Evolutionary conservation across 2,888 invertebrate species (phyloP).

Genomic region (Watsonalla binaria): DNA sequence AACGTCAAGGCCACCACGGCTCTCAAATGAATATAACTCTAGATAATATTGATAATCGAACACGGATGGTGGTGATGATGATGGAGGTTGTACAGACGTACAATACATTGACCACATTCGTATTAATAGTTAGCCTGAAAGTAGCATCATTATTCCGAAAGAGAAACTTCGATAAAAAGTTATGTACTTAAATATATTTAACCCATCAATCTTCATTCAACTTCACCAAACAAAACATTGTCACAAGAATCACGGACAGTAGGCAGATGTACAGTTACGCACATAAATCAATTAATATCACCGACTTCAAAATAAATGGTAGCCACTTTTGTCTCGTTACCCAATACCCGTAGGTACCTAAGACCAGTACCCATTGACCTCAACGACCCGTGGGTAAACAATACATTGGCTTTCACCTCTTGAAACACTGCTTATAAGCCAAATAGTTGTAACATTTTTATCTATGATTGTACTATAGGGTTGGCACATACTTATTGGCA

Average conservation of each 20-base stretch:
- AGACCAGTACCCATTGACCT: conserved; percentile 4
- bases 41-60: too few species aligned
- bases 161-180: too few species aligned
- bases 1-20: too few species aligned
- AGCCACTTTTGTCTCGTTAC: conserved; percentile 1
- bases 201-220: too few species aligned
- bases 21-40: too few species aligned
- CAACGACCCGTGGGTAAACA: conserved; percentile 31
- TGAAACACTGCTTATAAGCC: not conserved
- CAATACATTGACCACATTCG: too few species aligned
- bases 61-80: too few species aligned
- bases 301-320: conserved; percentile 2
- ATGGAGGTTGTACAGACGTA: too few species aligned
- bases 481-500: not conserved
- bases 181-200: too few species aligned
- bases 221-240: conserved; percentile 17
- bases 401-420: conserved; percentile 33
- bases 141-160: too few species aligned
- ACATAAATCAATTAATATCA: conserved; percentile 28
- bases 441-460: not conserved
- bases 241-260: conserved; percentile 20
- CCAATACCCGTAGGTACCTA: not conserved
- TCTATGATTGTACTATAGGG: not conserved
- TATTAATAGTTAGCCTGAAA: too few species aligned
- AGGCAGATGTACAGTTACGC: conserved; percentile 18